A percentile compares a stretch with the other conserved stretches of the same genome.
Conservation (phyloP, 2,888 invertebrate genomes). For the Schizaphis graminum region DNA sequence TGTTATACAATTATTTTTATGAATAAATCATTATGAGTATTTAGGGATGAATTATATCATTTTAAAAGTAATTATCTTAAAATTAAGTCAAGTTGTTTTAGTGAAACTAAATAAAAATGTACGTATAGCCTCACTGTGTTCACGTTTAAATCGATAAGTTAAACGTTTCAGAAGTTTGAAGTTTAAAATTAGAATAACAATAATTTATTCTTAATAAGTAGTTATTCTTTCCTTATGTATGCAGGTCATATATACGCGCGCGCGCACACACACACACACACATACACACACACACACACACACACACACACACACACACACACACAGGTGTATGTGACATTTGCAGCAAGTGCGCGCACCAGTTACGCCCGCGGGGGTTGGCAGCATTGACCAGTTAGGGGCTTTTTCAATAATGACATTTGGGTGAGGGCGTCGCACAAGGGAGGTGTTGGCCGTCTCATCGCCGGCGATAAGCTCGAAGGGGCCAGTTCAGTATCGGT, state of each 20-base stretch:
- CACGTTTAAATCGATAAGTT: background rate
- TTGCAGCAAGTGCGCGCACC: constrained; percentile 57
- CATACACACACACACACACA: background rate
- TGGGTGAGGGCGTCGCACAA: constrained; percentile 15
- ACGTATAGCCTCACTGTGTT: background rate
- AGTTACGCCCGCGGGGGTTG: constrained; percentile 48
- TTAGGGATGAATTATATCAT: background rate
- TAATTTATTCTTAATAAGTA: no score
- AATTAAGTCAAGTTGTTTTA: background rate
- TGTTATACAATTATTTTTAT: background rate
- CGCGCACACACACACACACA: constrained; percentile 19
- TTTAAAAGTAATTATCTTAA: background rate
- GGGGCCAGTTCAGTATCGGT: constrained; percentile 61
- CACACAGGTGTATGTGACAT: constrained; percentile 47
- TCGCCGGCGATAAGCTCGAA: constrained; percentile 55
- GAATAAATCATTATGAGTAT: background rate
- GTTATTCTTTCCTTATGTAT: background rate
- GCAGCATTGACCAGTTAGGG: constrained; percentile 53
- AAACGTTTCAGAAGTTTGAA: background rate
- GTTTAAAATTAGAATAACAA: background rate
- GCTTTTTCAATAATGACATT: constrained; percentile 59
- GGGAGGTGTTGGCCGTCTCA: constrained; percentile 44
- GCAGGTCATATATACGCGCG: background rate
- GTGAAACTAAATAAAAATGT: background rate
- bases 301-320: constrained; percentile 9